Evolutionary conservation across 2,888 invertebrate genomes (phyloP), one percentile per base, ranked within the genome.

Genomic region (Conops quadrifasciatus): DNA sequence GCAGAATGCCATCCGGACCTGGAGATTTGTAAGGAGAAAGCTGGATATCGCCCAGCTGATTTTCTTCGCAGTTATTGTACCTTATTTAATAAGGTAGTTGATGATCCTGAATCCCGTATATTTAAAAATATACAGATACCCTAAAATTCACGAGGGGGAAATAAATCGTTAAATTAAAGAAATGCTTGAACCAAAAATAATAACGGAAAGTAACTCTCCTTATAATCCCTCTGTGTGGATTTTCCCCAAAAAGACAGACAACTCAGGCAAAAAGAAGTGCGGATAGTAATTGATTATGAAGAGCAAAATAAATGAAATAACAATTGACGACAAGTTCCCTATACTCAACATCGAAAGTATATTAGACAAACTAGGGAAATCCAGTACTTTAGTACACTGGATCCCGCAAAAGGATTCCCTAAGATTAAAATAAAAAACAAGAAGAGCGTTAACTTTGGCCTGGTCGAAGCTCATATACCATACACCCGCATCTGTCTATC

Each of bases 181-280:
- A 62, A 75, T 75, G 74, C 58, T 75, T 15, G 16, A 72, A 56
- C 72, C 71, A 71, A 71, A 71, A 26, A 80, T 82, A 26, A 81
- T 82, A 13, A 70, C 72, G 59, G 76, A 75, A 62, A 78, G 77
- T 28, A 72, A 74, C 64, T 78, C 77, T 1, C 78, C 79, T n/a
- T 80, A 78, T 72, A 74, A 71, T 45, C 72, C 75, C n/a, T 78
- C 78, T 15, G 68, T 81, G 26, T 79, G 77, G 76, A 73, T 78
- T 49, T 80, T 78, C n/a, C 76, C 77, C 21, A 80, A 78, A 74
- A 80, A 81, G 72, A 36, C 70, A n/a, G 76, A 78, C 70, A 72
- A 71, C 24, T 67, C 65, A 16, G 63, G 59, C 24, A 60, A 49
- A 30, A 64, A 70, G 51, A 73, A 73, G 19, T 72, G 71, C 53